Base-by-base conservation (phyloP, 2,797 vertebrate species). In the Menidia menidia region DNA sequence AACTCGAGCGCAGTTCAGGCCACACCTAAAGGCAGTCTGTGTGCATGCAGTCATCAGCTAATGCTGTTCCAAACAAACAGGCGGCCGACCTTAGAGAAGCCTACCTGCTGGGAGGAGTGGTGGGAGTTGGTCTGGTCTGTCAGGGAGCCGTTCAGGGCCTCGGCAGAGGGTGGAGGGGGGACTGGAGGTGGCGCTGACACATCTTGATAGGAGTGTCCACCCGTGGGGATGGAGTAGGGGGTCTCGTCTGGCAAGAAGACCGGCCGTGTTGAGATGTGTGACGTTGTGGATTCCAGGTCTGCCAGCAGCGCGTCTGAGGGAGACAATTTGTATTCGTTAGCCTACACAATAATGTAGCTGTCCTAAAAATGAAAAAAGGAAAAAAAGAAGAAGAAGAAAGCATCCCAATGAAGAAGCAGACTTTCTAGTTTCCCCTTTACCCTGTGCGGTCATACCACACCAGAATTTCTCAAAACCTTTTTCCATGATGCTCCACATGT, bases 281-380 rank as follows among this genome's bases (percentile, higher is more conserved):
- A 98, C 12, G 98, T 98, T 61, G 98, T 98, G 0, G 98, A 99
- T 89, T 98, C 97, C 89, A 99, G 92, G 91, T 99, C 98, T 2
- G 97, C 97, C 81, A 99, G 88, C 76, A 99, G 92, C 0, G 97
- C 97, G 33, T 99, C 98, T 99, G 89, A 63, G 81, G 71, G n/a
- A 64, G 18, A 41, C 3, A n/a, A 76, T 6, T 35, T 2, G 4
- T 53, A 54, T 6, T 0, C 10, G 32, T 56, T 52, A 44, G 43
- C 35, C 47, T 9, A n/a, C 51, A 15, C 8, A 14, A 25, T 11
- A 35, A 10, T 35, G 2, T 5, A n/a, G 25, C 1, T 3, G 19
- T 13, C 15, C 43, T 35, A 60, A 51, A 39, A 39, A 39, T 6
- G 9, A 2, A 39, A 39, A 39, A 39, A 39, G 4, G 9, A 39